Percentiles rank a stretch among this genome's conserved stretches.
These are phyloP conservation scores for Nyctibius grandis DNA, from an alignment of 2,797 vertebrate species.

Conservation along the genomic window DNA sequence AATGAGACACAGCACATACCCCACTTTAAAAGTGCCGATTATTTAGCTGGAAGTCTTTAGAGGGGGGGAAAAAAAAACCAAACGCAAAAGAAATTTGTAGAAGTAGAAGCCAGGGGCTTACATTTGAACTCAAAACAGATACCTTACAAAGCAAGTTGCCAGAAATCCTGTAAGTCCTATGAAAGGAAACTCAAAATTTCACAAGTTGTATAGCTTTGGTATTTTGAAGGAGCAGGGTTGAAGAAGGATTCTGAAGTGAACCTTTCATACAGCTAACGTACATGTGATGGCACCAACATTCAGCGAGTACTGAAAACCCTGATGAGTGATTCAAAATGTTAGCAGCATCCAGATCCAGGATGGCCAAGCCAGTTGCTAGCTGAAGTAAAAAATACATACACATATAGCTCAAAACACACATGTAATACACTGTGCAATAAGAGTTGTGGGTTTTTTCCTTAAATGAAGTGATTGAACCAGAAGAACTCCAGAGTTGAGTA, in stretches of 20 bases:
- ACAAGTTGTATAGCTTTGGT: neutral
- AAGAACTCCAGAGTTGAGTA: neutral
- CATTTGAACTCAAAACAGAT: neutral
- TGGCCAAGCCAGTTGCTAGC: no score
- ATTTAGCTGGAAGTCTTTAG: neutral
- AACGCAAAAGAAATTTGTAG: neutral
- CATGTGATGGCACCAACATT: neutral
- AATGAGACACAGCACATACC: rapidly evolving
- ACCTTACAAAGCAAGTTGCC: neutral
- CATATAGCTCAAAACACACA: neutral
- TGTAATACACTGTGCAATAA: rapidly evolving
- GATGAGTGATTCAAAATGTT: neutral
- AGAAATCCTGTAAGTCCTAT: neutral
- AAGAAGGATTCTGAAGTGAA: neutral
- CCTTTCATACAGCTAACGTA: neutral
- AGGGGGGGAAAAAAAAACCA: no score
- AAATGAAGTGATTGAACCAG: neutral
- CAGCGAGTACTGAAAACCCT: neutral
- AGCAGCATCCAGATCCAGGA: neutral
- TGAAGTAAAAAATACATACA: neutral
- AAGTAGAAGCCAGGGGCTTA: neutral
- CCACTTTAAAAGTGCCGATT: neutral
- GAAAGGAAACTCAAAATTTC: neutral
- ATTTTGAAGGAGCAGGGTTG: neutral
- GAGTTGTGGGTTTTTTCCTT: neutral